Base-by-base conservation (phyloP, 2,888 invertebrate species). In the Melanostoma scalare region DNA sequence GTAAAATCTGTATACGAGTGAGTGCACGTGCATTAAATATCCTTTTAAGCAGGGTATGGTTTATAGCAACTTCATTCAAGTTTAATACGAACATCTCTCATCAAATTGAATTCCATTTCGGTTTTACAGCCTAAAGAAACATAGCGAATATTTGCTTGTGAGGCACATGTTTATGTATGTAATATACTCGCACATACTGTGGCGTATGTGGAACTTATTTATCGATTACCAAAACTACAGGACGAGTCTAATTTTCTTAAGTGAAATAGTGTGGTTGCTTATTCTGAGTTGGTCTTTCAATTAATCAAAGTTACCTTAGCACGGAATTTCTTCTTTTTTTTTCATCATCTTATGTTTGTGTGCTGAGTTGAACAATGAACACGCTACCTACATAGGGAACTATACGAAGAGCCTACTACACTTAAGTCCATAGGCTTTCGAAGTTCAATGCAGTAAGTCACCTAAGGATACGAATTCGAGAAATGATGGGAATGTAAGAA, bases 1-100 rank as follows among this genome's bases (percentile, higher is more conserved):
- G 67, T 84, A 84, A 84, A 84, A 79, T 79, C 79, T 65, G 67
- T 82, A 20, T 20, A 55, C 77, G 82, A 77, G 73, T 74, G 82
- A 82, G 82, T 84, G 84, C 84, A 84, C 84, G 84, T 84, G 84
- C 84, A 84, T 84, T 84, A 78, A 78, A 84, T 84, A 79, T 75
- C 74, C 75, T 72, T 72, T 84, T 84, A 67, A 78, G 58, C 65
- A 79, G 67, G 53, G 56, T 9, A 67, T 84, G 78, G 74, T 79
- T 79, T 78, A 78, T 79, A 74, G 84, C 78, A 84, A 78, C 74
- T 84, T 79, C 60, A 79, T 84, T 63, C 78, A 75, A 84, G 74
- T 84, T 78, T 78, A 58, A 84, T 84, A 71, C 63, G 30, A 63
- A 63, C 73, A 71, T 69, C 79, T 65, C 74, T 63, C 79, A 79